phyloP scores from a whole-genome alignment of 2,888 invertebrate species.

The Polymixis lichenea region DNA sequence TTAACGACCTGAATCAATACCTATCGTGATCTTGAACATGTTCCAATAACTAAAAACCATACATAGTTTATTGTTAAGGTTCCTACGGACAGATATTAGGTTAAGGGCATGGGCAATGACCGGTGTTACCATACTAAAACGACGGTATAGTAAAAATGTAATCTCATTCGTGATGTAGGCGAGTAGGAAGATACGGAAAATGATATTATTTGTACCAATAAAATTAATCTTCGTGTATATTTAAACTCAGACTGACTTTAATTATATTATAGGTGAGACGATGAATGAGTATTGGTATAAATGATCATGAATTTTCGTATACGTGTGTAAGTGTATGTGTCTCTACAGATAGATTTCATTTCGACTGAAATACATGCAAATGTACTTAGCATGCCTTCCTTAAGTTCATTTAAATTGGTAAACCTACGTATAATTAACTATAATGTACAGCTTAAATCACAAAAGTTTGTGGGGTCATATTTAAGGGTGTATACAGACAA shows the following conservation, averaged over 20 bases:
- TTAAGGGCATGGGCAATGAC: too few relatives aligned
- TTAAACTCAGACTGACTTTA: conserved; percentile 58
- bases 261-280: conserved; percentile 51
- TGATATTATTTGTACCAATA: conserved; percentile 52
- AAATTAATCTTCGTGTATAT: conserved; percentile 45
- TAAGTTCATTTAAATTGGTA: not conserved
- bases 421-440: not conserved
- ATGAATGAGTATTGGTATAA: conserved; percentile 54
- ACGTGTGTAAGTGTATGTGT: conserved; percentile 15
- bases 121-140: too few relatives aligned
- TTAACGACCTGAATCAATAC: too few relatives aligned
- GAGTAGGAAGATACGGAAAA: conserved; percentile 1
- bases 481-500: too few relatives aligned
- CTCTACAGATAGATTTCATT: not conserved
- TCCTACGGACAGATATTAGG: too few relatives aligned
- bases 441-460: too few relatives aligned
- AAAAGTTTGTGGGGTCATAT: too few relatives aligned
- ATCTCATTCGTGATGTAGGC: conserved; percentile 30
- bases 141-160: conserved; percentile 5
- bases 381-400: not conserved
- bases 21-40: too few relatives aligned
- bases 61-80: too few relatives aligned
- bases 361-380: not conserved
- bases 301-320: conserved; percentile 43
- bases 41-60: too few relatives aligned